Percentiles rank a stretch among this genome's conserved stretches.
Conservation (phyloP, 2,113 vertebrate species). For the Myotis lucifugus region DNA sequence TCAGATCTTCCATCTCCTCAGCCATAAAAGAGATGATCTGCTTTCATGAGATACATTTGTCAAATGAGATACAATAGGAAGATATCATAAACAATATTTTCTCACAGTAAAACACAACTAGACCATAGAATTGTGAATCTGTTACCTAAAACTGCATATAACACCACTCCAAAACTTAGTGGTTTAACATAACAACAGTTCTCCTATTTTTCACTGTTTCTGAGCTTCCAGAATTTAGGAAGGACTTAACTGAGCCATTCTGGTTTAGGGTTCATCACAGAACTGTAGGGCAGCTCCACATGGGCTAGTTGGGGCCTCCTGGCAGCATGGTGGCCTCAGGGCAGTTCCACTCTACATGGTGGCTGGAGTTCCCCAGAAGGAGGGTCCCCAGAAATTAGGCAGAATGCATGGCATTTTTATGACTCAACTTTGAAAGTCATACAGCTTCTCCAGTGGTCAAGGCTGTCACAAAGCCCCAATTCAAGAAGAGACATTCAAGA, state of each 20-base stretch:
- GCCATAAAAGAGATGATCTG: background rate
- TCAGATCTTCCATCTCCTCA: conserved; percentile 41
- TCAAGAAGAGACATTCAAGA: background rate
- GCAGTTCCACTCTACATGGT: background rate
- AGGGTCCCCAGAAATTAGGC: background rate
- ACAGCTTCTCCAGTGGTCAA: background rate
- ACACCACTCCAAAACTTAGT: background rate
- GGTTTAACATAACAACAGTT: background rate
- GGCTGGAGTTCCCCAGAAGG: background rate
- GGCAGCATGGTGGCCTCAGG: background rate
- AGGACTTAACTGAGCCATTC: background rate
- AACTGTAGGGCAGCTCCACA: background rate
- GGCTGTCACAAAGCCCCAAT: background rate
- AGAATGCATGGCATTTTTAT: background rate
- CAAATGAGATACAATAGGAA: background rate
- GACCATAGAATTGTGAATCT: background rate
- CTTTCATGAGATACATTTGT: background rate
- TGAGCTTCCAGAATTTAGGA: background rate
- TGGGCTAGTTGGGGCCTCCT: background rate
- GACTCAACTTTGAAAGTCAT: background rate
- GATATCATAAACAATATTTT: background rate
- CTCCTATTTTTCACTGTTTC: background rate
- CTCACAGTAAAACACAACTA: background rate
- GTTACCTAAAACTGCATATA: background rate
- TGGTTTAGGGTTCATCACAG: background rate